phyloP scores from a whole-genome alignment of 2,113 vertebrate species.

The Eptatretus burgeri region DNA sequence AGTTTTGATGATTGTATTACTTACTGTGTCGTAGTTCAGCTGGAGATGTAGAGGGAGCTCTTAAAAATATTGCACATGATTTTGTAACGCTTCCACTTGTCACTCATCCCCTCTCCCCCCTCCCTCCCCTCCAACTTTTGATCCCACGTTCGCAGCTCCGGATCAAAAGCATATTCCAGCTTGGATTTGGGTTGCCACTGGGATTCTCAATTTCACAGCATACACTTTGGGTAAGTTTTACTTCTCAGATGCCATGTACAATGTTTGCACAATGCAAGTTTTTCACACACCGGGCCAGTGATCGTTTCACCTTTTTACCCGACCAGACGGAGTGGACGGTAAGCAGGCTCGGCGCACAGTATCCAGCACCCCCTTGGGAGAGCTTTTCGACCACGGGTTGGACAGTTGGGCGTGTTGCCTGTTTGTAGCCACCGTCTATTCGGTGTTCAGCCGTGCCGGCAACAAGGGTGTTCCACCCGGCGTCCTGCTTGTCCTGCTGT shows the following conservation, averaged over 20 bases:
- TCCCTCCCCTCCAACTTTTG: too few relatives aligned
- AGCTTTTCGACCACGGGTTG: slow-evolving; percentile 86
- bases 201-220: slow-evolving; percentile 71
- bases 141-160: slow-evolving; percentile 10
- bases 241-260: too few relatives aligned
- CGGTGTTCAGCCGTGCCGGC: slow-evolving; percentile 55
- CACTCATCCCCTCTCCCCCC: too few relatives aligned
- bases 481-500: slow-evolving; percentile 48
- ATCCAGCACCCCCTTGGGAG: slow-evolving; percentile 73
- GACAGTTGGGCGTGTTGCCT: slow-evolving; percentile 94
- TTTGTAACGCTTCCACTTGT: too few relatives aligned
- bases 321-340: slow-evolving; percentile 63
- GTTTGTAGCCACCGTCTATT: slow-evolving; percentile 80
- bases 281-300: too few relatives aligned
- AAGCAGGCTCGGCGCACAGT: slow-evolving; percentile 84
- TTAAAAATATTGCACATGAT: too few relatives aligned
- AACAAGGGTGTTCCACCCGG: slow-evolving; percentile 17
- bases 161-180: slow-evolving; percentile 47
- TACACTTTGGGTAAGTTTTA: slow-evolving; percentile 58
- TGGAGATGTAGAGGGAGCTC: too few relatives aligned
- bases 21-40: too few relatives aligned
- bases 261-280: too few relatives aligned
- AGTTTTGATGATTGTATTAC: too few relatives aligned
- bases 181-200: slow-evolving; percentile 57
- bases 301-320: background rate